A percentile compares a stretch with the other conserved stretches of the same genome.
Evolutionary conservation across 2,888 invertebrate genomes (phyloP).

Genomic region (Sisyra terminalis): DNA sequence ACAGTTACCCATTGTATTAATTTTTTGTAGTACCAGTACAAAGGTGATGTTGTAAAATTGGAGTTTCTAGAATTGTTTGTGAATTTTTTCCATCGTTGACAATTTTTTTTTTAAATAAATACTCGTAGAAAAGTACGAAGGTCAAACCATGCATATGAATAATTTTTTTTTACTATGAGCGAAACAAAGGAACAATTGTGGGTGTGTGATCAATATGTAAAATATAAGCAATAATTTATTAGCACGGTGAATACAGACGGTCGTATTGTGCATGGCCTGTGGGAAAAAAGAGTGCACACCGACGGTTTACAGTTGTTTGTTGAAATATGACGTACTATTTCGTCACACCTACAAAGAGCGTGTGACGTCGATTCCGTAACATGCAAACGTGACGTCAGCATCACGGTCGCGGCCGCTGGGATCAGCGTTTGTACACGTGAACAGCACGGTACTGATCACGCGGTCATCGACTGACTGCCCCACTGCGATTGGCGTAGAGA

Average conservation of each 20-base stretch:
- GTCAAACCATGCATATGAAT: no score
- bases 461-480: constrained; percentile 52
- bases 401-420: constrained; percentile 42
- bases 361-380: constrained; percentile 14
- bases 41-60: no score
- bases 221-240: background rate
- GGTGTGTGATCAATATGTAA: background rate
- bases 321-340: constrained; percentile 1
- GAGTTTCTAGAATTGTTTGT: no score
- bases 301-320: background rate
- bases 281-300: background rate
- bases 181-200: background rate
- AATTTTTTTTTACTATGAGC: no score
- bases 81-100: no score
- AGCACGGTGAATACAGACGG: background rate
- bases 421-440: constrained; percentile 75
- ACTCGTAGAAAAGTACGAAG: no score
- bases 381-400: constrained; percentile 37
- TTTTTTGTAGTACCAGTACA: no score
- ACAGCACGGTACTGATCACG: constrained; percentile 62
- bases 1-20: no score
- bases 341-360: background rate
- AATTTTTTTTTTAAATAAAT: no score
- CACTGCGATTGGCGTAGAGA: constrained; percentile 38
- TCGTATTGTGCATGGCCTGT: constrained; percentile 7